Evolutionary conservation across 2,888 invertebrate genomes (phyloP), one percentile per base, ranked within the genome.

Genomic region (Harmothoe impar): DNA sequence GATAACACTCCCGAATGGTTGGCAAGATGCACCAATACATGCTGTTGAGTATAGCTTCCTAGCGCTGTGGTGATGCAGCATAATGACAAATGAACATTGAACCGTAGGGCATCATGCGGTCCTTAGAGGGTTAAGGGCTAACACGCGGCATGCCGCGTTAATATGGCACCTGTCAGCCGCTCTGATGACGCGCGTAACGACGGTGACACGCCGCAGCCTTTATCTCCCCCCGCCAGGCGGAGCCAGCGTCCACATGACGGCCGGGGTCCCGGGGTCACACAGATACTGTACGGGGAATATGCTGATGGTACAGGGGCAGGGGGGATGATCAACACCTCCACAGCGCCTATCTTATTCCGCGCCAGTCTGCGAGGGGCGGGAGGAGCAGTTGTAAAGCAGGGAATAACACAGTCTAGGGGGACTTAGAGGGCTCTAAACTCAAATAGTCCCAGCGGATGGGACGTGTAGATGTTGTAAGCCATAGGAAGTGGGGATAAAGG

Each of bases 131-230:
- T 3, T 43, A 43, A 43, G 43, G 43, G 43, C 10, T 43, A 43
- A 43, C 43, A 43, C 43, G 43, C 10, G 43, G 43, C 43, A 43
- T 10, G 7, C 43, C 5, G 84, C 51, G 35, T 84, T 84, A 84
- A 84, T 84, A 84, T 84, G 84, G 84, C 84, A 84, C 84, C 84
- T 84, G 84, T 84, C 84, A 84, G 51, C 84, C 43, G 51, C 33
- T 51, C 84, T 84, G 84, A 84, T 84, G 84, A 51, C 33, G 84
- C 84, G 33, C 84, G 29, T 84, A 84, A 84, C 84, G 84, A 84
- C 25, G 43, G 43, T 84, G 84, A 84, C 84, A 84, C 12, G 84
- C 84, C 43, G 84, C 43, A 51, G 84, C 84, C 51, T 84, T 84
- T 84, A 84, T 84, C 84, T 33, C 15, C 51, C 43, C 43, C 84